Percentiles rank a stretch among this genome's conserved stretches.
Conservation (phyloP, 2,113 vertebrate species). For the Martes martes region DNA sequence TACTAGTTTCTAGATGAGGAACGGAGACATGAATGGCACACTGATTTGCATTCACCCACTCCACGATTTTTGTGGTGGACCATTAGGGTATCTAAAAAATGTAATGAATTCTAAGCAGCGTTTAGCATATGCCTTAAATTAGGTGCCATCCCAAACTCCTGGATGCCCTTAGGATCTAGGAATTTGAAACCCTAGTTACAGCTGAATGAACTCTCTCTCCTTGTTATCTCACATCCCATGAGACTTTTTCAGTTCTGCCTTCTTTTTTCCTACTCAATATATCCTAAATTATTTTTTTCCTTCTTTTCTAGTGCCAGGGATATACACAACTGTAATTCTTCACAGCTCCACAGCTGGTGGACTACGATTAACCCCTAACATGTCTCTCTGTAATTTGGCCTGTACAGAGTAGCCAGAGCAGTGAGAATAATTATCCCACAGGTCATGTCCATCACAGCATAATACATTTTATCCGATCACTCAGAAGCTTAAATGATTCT, state of each 20-base stretch:
- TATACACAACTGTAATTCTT: neutral
- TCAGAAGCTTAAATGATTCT: neutral
- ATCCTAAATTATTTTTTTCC: neutral
- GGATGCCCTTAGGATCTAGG: neutral
- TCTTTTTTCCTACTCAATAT: neutral
- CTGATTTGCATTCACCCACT: neutral
- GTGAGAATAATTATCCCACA: neutral
- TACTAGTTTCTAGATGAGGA: neutral
- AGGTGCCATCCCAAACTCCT: neutral
- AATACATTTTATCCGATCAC: neutral
- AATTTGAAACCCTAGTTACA: neutral
- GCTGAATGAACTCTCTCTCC: neutral
- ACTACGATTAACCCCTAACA: neutral
- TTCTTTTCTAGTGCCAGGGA: neutral
- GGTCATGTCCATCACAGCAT: neutral
- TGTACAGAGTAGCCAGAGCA: neutral
- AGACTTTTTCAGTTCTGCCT: neutral
- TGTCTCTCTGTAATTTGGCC: neutral
- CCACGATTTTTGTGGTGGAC: neutral
- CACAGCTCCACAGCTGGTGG: neutral
- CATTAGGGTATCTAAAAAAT: neutral
- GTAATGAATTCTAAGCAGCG: neutral
- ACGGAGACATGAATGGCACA: neutral
- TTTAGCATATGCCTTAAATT: neutral
- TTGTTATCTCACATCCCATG: neutral